A percentile compares a stretch with the other conserved stretches of the same genome.
These are phyloP conservation scores for Nasonia giraulti DNA, from an alignment of 1,140 invertebrate genomes.

Conservation along the genomic window DNA sequence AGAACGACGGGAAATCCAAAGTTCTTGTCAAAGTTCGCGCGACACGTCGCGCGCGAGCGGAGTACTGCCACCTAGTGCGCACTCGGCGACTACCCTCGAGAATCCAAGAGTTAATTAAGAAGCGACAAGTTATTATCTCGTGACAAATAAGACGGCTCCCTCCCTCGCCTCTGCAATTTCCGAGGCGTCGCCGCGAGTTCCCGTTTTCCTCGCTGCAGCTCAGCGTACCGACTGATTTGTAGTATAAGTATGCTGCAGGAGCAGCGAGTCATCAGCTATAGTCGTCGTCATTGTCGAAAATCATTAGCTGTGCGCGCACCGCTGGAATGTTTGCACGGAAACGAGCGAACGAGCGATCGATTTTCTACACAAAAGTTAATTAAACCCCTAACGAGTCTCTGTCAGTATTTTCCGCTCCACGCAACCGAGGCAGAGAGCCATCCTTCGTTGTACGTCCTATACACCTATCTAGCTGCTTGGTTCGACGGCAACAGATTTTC, in stretches of 20 bases:
- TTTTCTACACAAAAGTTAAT: not conserved
- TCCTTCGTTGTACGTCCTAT: too few relatives aligned
- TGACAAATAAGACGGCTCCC: conserved; percentile 54
- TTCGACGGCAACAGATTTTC: too few relatives aligned
- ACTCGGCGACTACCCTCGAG: conserved; percentile 26
- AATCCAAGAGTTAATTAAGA: conserved; percentile 67
- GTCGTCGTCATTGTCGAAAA: not conserved
- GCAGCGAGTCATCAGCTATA: not conserved
- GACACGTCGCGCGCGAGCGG: not conserved
- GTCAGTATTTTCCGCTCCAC: not conserved
- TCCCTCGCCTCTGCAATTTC: conserved; percentile 21
- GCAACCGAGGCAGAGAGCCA: too few relatives aligned
- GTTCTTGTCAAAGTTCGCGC: conserved; percentile 26
- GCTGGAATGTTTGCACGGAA: not conserved
- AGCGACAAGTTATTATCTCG: conserved; percentile 57
- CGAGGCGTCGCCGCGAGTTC: conserved; percentile 18
- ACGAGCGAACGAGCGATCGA: not conserved
- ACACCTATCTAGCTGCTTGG: too few relatives aligned
- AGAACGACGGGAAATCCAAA: not conserved
- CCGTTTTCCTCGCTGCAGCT: conserved; percentile 44
- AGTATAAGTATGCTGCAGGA: too few relatives aligned
- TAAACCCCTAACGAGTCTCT: not conserved
- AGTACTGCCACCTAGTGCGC: not conserved
- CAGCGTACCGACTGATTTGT: not conserved
- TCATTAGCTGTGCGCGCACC: not conserved